phyloP scores from a whole-genome alignment of 2,888 invertebrate species.

The Ophion ventricosus region DNA sequence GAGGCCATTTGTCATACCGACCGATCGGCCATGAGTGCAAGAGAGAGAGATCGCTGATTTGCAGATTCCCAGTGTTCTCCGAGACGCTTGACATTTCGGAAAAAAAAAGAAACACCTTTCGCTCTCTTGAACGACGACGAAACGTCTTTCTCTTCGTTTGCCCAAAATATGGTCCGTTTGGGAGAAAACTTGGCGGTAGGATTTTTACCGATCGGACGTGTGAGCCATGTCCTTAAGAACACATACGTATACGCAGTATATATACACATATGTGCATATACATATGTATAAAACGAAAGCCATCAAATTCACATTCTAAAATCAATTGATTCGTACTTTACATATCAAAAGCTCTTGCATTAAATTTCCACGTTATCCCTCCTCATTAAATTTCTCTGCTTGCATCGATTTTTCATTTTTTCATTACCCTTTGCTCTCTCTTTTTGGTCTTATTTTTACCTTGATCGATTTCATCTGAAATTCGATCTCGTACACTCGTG shows the following conservation, averaged over 20 bases:
- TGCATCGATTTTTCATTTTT: constrained; percentile 1
- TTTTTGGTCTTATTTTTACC: background rate
- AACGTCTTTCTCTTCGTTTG: too few relatives aligned
- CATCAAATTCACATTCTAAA: constrained; percentile 11
- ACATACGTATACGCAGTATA: background rate
- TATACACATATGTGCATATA: background rate
- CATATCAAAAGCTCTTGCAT: constrained; percentile 48
- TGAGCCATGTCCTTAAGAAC: background rate
- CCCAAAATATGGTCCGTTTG: too few relatives aligned
- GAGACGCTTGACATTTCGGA: too few relatives aligned
- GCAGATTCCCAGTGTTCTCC: too few relatives aligned
- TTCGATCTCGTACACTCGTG: constrained; percentile 40
- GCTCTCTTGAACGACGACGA: too few relatives aligned
- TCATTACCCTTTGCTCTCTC: background rate
- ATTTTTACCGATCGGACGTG: too few relatives aligned
- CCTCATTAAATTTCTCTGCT: constrained; percentile 16
- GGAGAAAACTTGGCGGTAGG: too few relatives aligned
- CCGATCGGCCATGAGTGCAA: too few relatives aligned
- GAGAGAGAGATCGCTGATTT: too few relatives aligned
- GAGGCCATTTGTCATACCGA: too few relatives aligned
- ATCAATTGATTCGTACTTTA: too few relatives aligned
- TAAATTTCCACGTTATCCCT: background rate
- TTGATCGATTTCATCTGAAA: constrained; percentile 17
- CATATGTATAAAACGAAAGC: constrained; percentile 22
- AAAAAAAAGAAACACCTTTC: too few relatives aligned